phyloP scores from a whole-genome alignment of 2,797 vertebrate species.

The Pristis pectinata region DNA sequence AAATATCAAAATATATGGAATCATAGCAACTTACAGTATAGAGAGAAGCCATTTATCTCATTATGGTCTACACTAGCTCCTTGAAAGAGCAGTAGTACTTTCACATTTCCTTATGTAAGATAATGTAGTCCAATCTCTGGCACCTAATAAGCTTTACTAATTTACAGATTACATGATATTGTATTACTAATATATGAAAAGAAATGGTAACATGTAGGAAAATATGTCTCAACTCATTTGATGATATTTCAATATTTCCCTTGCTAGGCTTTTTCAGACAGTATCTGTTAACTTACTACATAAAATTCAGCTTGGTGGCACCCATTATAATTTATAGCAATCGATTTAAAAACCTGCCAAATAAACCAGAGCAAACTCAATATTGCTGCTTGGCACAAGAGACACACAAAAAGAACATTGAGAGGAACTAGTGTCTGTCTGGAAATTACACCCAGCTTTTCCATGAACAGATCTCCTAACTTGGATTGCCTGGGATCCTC shows the following conservation, averaged over 20 bases:
- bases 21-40: not conserved
- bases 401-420: not conserved
- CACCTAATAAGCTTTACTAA: not conserved
- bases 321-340: not conserved
- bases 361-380: not conserved
- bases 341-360: not conserved
- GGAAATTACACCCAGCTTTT: not conserved
- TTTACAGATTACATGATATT: not conserved
- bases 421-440: not conserved
- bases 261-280: not conserved
- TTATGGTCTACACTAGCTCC: not conserved
- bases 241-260: not conserved
- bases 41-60: not conserved
- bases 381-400: not conserved
- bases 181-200: not conserved
- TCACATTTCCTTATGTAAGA: not conserved
- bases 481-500: not conserved
- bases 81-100: too few species aligned
- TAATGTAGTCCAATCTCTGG: not conserved
- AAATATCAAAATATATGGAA: not conserved
- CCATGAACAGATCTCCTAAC: not conserved
- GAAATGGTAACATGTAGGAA: not conserved
- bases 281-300: not conserved
- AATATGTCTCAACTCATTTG: not conserved
- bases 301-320: not conserved